Percentiles rank a stretch among this genome's conserved stretches.
Conservation (phyloP, 2,888 invertebrate species). For the Chymomyza fuscimana region DNA sequence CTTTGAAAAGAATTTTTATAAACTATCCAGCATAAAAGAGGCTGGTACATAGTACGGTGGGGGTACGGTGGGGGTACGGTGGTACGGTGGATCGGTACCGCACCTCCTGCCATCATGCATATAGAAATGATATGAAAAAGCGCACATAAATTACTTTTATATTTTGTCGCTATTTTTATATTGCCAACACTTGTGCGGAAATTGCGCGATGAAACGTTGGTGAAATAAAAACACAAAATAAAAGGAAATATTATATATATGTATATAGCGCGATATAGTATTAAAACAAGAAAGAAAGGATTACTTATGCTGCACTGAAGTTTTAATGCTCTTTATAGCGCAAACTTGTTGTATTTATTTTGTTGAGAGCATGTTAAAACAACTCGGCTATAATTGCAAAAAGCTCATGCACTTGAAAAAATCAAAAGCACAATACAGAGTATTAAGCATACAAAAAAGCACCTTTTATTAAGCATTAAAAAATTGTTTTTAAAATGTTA, state of each 20-base stretch:
- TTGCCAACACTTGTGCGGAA: slow-evolving; percentile 74
- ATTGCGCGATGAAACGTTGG: slow-evolving; percentile 69
- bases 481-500: too few species aligned
- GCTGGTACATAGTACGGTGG: not conserved
- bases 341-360: too few species aligned
- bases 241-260: not conserved
- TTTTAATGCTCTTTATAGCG: not conserved
- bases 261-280: not conserved
- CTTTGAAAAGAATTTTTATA: slow-evolving; percentile 51
- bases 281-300: not conserved
- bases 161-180: slow-evolving; percentile 73
- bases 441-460: too few species aligned
- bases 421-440: too few species aligned
- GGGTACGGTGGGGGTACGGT: not conserved
- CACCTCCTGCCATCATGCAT: slow-evolving; percentile 13
- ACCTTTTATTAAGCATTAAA: too few species aligned
- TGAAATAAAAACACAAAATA: slow-evolving; percentile 22
- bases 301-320: not conserved
- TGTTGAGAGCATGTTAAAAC: too few species aligned
- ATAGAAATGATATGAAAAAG: slow-evolving; percentile 68
- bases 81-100: too few species aligned
- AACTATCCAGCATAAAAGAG: slow-evolving; percentile 24
- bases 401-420: too few species aligned
- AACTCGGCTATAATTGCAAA: too few species aligned
- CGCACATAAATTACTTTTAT: slow-evolving; percentile 72